Evolutionary conservation across 2,113 vertebrate species (phyloP), one percentile per base, ranked within the genome.

Genomic region (Saiga tatarica): DNA sequence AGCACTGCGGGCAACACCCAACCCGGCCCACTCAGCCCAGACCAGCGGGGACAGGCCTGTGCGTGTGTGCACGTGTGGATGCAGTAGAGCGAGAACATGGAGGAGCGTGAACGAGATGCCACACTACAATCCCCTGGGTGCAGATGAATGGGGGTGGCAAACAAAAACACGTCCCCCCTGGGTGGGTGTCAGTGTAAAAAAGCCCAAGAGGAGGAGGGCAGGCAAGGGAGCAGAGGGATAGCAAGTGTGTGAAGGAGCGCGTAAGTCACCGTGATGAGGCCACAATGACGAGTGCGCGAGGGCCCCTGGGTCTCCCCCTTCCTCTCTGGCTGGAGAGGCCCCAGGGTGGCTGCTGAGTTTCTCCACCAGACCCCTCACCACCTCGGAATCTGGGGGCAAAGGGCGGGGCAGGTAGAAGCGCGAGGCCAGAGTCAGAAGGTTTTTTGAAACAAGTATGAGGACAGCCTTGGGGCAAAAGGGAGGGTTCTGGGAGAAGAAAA

Each of bases 1-100:
- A 99, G 98, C 95, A 99, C 99, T 99, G 98, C 6, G 94, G 98
- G 52, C 28, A 96, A 96, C 97, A 99, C 30, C 82, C 97, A 78
- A 95, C 47, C 64, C 45, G 0, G 60, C 53, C 78, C 79, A 14
- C 50, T 96, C 94, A 98, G 93, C 57, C 42, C 39, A 0, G 62
- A 50, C 17, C 42, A 4, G 21, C 0, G 5, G 53, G 26, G 28
- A 45, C 1, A 1, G 11, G 39, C 0, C 7, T n/a, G 13, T 30
- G 11, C 7, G 14, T 23, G 36, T 71, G 90, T 26, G 16, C 0
- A 1, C 9, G 39, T 50, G 39, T 26, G 12, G 50, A 85, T 5
- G 16, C 3, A 0, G 10, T 14, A 6, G 39, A 57, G 45, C 0
- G 28, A n/a, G 42, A 17, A 30, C 2, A 17, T 1, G 15, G 25